Percentiles rank a stretch among this genome's conserved stretches.
Evolutionary conservation across 2,113 vertebrate genomes (phyloP).

Genomic region (Okapia johnstoni): DNA sequence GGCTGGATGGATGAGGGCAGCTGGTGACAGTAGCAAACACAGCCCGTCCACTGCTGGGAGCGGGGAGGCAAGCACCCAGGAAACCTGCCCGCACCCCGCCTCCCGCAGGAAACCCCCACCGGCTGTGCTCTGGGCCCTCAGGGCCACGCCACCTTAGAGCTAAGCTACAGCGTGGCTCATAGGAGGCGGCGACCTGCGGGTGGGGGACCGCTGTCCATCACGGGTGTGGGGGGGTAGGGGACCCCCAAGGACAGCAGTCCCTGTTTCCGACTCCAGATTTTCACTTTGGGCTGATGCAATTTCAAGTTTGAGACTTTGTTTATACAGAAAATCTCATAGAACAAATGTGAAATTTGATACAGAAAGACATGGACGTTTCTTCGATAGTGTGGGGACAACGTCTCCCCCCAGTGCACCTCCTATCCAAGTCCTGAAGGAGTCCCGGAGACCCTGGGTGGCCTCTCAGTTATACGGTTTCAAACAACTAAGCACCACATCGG

Average conservation of each 20-base stretch:
- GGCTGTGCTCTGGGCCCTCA: conserved; percentile 32
- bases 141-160: conserved; percentile 49
- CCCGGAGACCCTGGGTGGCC: not conserved
- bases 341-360: not conserved
- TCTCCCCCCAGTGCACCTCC: not conserved
- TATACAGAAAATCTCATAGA: not conserved
- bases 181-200: conserved; percentile 36
- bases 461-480: not conserved
- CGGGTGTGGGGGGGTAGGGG: not conserved
- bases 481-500: not conserved
- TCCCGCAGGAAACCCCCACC: conserved; percentile 46
- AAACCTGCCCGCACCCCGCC: not conserved
- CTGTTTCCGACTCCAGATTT: not conserved
- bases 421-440: not conserved
- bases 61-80: not conserved
- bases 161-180: conserved; percentile 46
- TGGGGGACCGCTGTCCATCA: conserved; percentile 8
- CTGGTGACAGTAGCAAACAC: conserved; percentile 66
- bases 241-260: not conserved
- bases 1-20: not conserved
- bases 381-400: not conserved
- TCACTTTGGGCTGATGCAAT: not conserved
- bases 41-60: not conserved
- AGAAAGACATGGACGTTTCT: not conserved
- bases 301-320: not conserved